Conservation (phyloP, 2,797 vertebrate genomes). For the Chiroxiphia lanceolata region DNA sequence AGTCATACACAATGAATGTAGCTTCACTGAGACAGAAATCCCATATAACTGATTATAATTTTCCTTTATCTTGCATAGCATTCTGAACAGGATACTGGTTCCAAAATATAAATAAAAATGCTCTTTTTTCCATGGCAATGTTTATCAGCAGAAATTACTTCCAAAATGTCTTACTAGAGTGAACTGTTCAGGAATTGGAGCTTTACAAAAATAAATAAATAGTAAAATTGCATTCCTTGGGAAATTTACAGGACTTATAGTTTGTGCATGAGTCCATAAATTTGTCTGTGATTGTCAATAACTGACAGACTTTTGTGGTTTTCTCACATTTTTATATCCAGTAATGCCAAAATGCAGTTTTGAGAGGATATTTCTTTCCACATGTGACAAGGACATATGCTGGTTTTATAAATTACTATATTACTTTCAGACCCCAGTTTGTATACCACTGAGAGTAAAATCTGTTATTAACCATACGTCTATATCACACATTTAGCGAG, state of each 20-base stretch:
- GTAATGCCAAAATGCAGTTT: constrained; percentile 16
- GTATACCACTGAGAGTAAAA: constrained; percentile 47
- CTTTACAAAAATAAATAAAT: not conserved
- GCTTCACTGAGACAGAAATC: not conserved
- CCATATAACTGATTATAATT: not conserved
- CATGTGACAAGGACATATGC: not conserved
- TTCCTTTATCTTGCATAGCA: not conserved
- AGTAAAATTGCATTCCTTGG: not conserved
- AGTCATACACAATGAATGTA: not conserved
- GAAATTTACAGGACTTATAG: not conserved
- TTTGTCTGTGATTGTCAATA: not conserved
- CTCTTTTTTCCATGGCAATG: not conserved
- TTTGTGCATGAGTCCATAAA: not conserved
- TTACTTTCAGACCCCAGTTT: constrained; percentile 40
- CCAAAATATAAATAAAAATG: not conserved
- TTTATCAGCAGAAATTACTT: not conserved
- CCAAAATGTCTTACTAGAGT: not conserved
- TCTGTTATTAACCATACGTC: constrained; percentile 30
- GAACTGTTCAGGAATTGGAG: not conserved
- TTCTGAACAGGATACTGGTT: not conserved
- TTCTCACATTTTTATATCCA: not conserved
- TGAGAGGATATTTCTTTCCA: constrained; percentile 36
- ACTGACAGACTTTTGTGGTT: not conserved
- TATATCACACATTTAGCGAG: constrained; percentile 5
- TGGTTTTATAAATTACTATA: constrained; percentile 8